Percentiles rank a stretch among this genome's conserved stretches.
These are phyloP conservation scores for Drosophila subsilvestris DNA, from an alignment of 2,888 invertebrate genomes.

Conservation along the genomic window DNA sequence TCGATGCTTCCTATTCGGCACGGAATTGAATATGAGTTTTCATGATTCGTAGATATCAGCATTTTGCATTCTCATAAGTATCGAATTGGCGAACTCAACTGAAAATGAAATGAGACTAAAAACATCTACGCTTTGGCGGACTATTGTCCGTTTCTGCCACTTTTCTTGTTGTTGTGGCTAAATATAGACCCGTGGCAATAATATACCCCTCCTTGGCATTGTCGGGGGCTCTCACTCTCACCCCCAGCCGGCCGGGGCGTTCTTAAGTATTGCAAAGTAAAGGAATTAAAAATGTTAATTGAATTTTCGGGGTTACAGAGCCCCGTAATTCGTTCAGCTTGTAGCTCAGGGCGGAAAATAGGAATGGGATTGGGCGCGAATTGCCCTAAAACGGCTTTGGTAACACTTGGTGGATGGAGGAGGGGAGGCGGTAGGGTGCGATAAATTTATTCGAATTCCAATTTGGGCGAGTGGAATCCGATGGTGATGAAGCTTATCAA, in stretches of 20 bases:
- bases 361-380: conserved; percentile 6
- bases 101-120: background rate
- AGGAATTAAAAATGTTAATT: conserved; percentile 47
- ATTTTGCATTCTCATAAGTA: background rate
- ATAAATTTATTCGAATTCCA: conserved; percentile 16
- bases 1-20: background rate
- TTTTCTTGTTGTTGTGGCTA: conserved; percentile 3
- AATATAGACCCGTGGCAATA: conserved; percentile 19
- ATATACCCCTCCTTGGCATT: conserved; percentile 10
- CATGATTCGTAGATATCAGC: too few relatives aligned
- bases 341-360: background rate
- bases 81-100: background rate
- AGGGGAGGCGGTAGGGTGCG: too few relatives aligned
- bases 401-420: conserved; percentile 16
- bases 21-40: too few relatives aligned
- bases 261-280: conserved; percentile 32
- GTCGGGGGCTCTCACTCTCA: background rate
- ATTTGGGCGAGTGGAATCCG: conserved; percentile 12
- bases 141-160: background rate
- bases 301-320: conserved; percentile 26
- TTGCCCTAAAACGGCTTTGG: conserved; percentile 21
- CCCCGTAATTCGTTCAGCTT: conserved; percentile 24
- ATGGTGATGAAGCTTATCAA: conserved; percentile 32
- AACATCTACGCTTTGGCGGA: background rate
- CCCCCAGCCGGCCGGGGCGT: background rate